Evolutionary conservation across 2,797 vertebrate species (phyloP).

Genomic region (Moxostoma hubbsi): DNA sequence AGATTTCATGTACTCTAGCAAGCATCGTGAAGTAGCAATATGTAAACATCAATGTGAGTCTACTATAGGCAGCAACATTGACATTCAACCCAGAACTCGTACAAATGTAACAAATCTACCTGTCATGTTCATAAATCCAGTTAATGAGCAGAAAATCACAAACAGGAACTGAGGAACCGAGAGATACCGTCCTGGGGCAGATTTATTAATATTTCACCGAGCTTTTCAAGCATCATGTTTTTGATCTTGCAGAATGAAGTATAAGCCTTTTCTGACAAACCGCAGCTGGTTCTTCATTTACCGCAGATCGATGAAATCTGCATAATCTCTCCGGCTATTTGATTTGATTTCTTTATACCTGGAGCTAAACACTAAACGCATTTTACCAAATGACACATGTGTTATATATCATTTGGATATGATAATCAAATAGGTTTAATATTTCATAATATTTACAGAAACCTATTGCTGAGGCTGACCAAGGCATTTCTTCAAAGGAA

Average conservation of each 20-base stretch:
- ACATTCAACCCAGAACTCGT: slow-evolving; percentile 38
- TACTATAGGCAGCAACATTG: slow-evolving; percentile 3
- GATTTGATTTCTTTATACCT: neutral
- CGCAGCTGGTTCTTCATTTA: slow-evolving; percentile 5
- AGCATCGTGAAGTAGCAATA: slow-evolving; percentile 23
- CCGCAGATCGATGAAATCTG: neutral
- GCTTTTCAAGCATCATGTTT: slow-evolving; percentile 26
- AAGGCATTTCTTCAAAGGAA: too few relatives aligned
- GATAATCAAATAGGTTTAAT: too few relatives aligned
- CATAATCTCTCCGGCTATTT: slow-evolving; percentile 28
- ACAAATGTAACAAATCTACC: slow-evolving; percentile 9
- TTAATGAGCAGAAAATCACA: slow-evolving; percentile 23
- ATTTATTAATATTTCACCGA: slow-evolving; percentile 33
- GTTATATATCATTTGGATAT: slow-evolving; percentile 2
- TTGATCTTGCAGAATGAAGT: slow-evolving; percentile 31
- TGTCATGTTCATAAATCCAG: slow-evolving; percentile 25
- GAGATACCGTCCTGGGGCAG: slow-evolving; percentile 5
- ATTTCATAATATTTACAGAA: too few relatives aligned
- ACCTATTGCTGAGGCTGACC: too few relatives aligned
- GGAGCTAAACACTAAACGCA: slow-evolving; percentile 21
- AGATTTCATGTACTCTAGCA: slow-evolving; percentile 9
- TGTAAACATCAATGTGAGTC: slow-evolving; percentile 40
- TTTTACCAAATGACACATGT: neutral
- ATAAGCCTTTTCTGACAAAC: slow-evolving; percentile 14
- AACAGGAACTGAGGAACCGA: neutral